These are phyloP conservation scores for Protophormia terraenovae DNA, from an alignment of 2,888 invertebrate genomes.

Conservation along the genomic window DNA sequence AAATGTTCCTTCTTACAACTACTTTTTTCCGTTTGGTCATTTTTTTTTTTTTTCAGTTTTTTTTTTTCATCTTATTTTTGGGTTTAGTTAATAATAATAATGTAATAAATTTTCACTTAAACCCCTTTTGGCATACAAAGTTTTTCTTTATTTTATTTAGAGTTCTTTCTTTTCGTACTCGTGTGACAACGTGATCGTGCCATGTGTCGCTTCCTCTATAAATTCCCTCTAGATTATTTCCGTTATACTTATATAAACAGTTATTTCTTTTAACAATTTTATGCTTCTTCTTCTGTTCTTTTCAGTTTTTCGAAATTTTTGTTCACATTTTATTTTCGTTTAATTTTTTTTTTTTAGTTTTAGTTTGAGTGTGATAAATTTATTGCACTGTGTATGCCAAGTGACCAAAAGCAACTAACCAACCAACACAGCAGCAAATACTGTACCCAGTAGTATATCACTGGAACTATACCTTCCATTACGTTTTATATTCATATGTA, in stretches of 20 bases:
- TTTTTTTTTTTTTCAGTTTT: not conserved
- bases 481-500: conserved; percentile 30
- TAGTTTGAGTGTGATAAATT: conserved; percentile 65
- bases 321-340: conserved; percentile 11
- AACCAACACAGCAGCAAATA: conserved; percentile 27
- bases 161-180: conserved; percentile 3
- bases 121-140: conserved; percentile 59
- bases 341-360: conserved; percentile 6
- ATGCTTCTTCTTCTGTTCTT: not conserved
- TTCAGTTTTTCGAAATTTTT: conserved; percentile 3
- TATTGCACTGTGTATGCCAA: conserved; percentile 61
- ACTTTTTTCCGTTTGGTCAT: conserved; percentile 27
- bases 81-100: conserved; percentile 62
- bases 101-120: conserved; percentile 68
- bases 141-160: conserved; percentile 32
- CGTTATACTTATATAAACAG: conserved; percentile 31
- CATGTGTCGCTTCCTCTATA: conserved; percentile 65
- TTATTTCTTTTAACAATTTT: conserved; percentile 18
- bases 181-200: conserved; percentile 65
- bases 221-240: conserved; percentile 65
- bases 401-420: conserved; percentile 60
- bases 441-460: conserved; percentile 36
- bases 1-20: conserved; percentile 31
- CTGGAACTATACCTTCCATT: not conserved
- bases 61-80: not conserved